phyloP scores from a whole-genome alignment of 2,888 invertebrate genomes.

The Andrena camellia region DNA sequence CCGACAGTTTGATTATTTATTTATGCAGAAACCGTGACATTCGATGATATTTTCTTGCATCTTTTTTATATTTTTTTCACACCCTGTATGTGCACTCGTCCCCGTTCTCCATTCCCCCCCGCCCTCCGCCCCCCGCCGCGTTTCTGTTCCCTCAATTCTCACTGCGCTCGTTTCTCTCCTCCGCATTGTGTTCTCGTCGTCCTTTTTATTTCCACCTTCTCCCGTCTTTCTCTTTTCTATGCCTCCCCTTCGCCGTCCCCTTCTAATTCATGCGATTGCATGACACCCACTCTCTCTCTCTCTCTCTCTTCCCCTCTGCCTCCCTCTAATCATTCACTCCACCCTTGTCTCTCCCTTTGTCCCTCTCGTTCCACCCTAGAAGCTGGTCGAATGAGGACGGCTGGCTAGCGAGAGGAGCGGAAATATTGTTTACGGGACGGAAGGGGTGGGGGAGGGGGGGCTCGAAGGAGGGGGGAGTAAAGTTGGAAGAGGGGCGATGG shows the following conservation, averaged over 20 bases:
- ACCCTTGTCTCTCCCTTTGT: slow-evolving; percentile 34
- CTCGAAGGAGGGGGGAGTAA: background rate
- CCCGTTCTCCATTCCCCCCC: background rate
- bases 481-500: background rate
- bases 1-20: background rate
- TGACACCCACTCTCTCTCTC: background rate
- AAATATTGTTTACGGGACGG: slow-evolving; percentile 54
- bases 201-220: slow-evolving; percentile 31
- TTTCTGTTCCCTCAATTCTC: slow-evolving; percentile 14
- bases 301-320: background rate
- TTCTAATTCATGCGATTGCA: slow-evolving; percentile 1
- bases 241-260: background rate
- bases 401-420: slow-evolving; percentile 34
- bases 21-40: too few species aligned
- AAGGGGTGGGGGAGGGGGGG: background rate
- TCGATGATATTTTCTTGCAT: background rate
- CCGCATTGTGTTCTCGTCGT: slow-evolving; percentile 16
- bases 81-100: slow-evolving; percentile 26
- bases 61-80: slow-evolving; percentile 12
- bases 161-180: slow-evolving; percentile 26
- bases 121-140: background rate
- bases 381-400: slow-evolving; percentile 49
- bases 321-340: slow-evolving; percentile 39
- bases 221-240: slow-evolving; percentile 9
- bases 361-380: slow-evolving; percentile 45